A percentile compares a stretch with the other conserved stretches of the same genome.
Conservation (phyloP, 2,797 vertebrate species). For the Urocyon cinereoargenteus region DNA sequence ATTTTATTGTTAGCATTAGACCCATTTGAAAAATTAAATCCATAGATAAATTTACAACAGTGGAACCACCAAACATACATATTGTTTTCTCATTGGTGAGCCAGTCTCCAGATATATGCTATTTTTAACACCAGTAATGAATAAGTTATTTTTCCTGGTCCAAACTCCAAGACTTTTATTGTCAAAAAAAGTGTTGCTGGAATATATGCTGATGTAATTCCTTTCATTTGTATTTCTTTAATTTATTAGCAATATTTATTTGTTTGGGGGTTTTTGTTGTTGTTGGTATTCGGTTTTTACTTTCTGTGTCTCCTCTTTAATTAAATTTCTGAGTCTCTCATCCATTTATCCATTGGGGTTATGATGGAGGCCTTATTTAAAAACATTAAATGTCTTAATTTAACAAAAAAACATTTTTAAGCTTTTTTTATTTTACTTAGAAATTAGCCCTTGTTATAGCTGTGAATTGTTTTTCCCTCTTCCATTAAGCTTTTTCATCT, state of each 20-base stretch:
- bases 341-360: background rate
- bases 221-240: constrained; percentile 9
- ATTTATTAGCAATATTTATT: background rate
- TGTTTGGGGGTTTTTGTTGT: background rate
- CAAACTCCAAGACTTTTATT: background rate
- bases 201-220: background rate
- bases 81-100: background rate
- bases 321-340: background rate
- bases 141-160: background rate
- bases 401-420: background rate
- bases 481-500: background rate
- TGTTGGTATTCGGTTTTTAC: background rate
- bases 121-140: background rate
- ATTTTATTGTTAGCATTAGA: background rate
- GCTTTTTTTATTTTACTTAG: background rate
- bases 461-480: background rate
- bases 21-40: background rate
- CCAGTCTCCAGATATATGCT: background rate
- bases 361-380: background rate
- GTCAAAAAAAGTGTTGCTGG: background rate
- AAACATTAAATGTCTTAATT: background rate
- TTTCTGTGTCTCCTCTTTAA: background rate
- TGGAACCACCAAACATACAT: background rate
- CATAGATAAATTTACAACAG: background rate
- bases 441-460: background rate